Evolutionary conservation across 2,113 vertebrate genomes (phyloP), one percentile per base, ranked within the genome.

Genomic region (Gobio gobio): DNA sequence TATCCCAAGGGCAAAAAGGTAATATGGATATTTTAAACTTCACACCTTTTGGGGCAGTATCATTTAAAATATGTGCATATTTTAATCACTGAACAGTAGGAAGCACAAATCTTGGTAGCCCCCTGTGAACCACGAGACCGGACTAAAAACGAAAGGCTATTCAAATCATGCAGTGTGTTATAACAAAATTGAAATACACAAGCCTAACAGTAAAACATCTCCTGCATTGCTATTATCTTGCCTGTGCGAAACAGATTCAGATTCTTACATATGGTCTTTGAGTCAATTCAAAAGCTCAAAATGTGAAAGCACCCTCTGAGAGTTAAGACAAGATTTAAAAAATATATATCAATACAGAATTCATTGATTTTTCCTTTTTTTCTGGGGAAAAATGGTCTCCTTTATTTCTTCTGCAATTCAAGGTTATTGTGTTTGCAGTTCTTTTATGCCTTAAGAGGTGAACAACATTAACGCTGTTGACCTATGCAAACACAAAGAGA

Each of bases 391-490:
- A 61, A 63, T 63, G 61, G 56, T 40, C n/a, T 80, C 78, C 16
- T 18, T 64, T 80, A 49, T 47, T 80, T 56, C 6, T 14, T 16
- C 51, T 56, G 13, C 51, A 64, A 12, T 66, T 36, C 29, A 70
- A 24, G 29, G 22, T 54, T 54, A 56, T 54, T 82, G 45, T 82
- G 49, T 78, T 75, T 81, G 29, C 78, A 70, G 22, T 24, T 72
- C 47, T 56, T 70, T 58, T 10, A 56, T 24, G 10, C 13, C 26
- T 72, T 3, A n/a, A 82, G 20, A 56, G 47, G 45, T 77, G 73
- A 51, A 78, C 47, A 78, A 47, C 73, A 74, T 14, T 64, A 33
- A 84, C 43, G 66, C 16, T 29, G 20, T 80, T 83, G 75, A 84
- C 77, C 59, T 56, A 58, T 43, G 79, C 18, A 64, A 76, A 75